Base-by-base conservation (phyloP, 2,888 invertebrate genomes). In the Epirrhoe tristata region DNA sequence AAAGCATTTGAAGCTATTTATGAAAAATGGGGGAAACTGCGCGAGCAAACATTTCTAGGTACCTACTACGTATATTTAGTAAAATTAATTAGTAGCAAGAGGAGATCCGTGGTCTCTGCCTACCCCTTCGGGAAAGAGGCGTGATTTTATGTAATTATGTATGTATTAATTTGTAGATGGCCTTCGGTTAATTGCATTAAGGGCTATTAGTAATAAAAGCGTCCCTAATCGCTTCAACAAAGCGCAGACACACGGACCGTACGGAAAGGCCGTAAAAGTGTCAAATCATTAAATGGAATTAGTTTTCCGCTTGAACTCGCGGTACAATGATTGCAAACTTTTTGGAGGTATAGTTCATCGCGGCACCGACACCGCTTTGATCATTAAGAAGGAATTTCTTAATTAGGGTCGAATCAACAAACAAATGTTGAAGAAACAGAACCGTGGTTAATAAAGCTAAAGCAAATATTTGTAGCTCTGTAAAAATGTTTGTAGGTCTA, bases 271-370 rank as follows among this genome's bases (percentile, higher is more conserved):
- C 80, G 81, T 85, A 88, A 88, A 46, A 87, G 80, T 87, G 86
- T 86, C 84, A 84, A 90, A 87, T 88, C 86, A 88, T 86, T 88
- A 85, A 82, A 77, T 82, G 75, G 84, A 89, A 89, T 89, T 88
- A 84, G 83, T 82, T 85, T 83, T 78, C 76, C 77, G 76, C 78
- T 80, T 74, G 77, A 77, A 78, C 73, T 78, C 71, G 67, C 68
- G 70, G 67, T 72, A 72, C 66, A 70, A n/a, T 46, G 24, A 65
- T 58, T 66, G 48, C 34, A 58, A 16, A 34, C 46, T 46, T 57
- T 57, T 57, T 8, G 39, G 39, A 39, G 39, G 10, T 39, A 46
- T 14, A 46, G 46, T 46, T 14, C 1, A n/a, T n/a, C 14, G 46
- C 46, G 10, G 43, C 43, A 4, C 43, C 46, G 10, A 12, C 43